phyloP scores from a whole-genome alignment of 2,888 invertebrate genomes.

The Oasisia sp. region DNA sequence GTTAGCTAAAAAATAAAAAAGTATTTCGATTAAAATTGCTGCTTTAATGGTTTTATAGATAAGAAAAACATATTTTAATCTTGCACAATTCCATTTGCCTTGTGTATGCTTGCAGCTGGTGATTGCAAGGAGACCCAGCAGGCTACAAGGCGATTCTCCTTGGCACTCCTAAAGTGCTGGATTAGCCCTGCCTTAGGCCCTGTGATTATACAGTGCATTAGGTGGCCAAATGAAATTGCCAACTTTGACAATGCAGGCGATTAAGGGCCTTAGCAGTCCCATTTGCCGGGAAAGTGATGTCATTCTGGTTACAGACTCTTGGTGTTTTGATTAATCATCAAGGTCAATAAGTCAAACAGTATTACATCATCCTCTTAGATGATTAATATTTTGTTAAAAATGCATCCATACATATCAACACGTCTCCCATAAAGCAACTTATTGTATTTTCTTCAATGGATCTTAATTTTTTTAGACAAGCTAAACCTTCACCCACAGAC shows the following conservation, averaged over 20 bases:
- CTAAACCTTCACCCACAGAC: neutral
- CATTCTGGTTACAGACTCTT: neutral
- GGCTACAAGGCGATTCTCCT: neutral
- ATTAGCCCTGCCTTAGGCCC: neutral
- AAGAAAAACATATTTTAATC: no score
- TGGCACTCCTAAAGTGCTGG: neutral
- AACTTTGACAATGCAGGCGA: neutral
- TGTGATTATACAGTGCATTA: neutral
- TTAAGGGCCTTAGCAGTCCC: conserved; percentile 1
- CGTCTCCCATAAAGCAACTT: neutral
- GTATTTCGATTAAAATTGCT: no score
- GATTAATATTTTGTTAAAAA: neutral
- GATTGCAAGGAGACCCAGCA: neutral
- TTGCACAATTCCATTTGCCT: no score
- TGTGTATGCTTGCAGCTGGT: neutral
- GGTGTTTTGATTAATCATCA: neutral
- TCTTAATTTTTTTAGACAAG: neutral
- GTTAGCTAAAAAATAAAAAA: neutral
- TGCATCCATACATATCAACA: neutral
- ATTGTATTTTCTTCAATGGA: neutral
- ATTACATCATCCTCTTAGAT: neutral
- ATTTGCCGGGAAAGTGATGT: neutral
- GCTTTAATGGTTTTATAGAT: no score
- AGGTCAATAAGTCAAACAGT: neutral
- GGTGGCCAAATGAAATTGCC: neutral